phyloP scores from a whole-genome alignment of 2,113 vertebrate genomes.

The Strix uralensis region DNA sequence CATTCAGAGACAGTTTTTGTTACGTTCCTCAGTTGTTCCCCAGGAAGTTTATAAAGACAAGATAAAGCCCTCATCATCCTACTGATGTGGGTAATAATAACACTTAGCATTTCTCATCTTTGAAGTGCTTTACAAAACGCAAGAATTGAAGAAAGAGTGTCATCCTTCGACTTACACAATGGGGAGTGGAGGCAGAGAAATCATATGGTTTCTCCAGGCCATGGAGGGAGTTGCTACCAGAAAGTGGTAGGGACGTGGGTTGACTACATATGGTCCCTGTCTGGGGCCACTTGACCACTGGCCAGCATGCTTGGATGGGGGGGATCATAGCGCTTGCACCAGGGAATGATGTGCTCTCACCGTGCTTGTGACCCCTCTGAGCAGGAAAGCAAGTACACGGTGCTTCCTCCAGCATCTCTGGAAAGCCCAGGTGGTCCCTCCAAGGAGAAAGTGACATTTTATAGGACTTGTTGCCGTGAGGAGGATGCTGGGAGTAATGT shows the following conservation, averaged over 20 bases:
- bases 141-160: neutral
- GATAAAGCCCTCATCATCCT: neutral
- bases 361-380: neutral
- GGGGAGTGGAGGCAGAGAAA: neutral
- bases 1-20: rapidly evolving
- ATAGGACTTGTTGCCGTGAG: rapidly evolving
- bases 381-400: neutral
- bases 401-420: neutral
- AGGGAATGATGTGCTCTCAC: neutral
- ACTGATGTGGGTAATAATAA: neutral
- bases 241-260: neutral
- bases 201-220: neutral
- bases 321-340: too few relatives aligned
- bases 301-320: neutral
- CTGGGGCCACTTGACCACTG: neutral
- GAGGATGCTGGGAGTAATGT: rapidly evolving
- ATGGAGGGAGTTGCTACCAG: neutral
- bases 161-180: neutral
- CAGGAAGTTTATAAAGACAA: neutral
- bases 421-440: neutral
- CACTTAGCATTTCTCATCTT: neutral
- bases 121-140: constrained; percentile 2
- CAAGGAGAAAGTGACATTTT: neutral
- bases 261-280: rapidly evolving
- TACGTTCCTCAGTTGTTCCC: neutral